Percentiles rank a stretch among this genome's conserved stretches.
These are phyloP conservation scores for Perca flavescens DNA, from an alignment of 2,113 vertebrate species.

Conservation along the genomic window DNA sequence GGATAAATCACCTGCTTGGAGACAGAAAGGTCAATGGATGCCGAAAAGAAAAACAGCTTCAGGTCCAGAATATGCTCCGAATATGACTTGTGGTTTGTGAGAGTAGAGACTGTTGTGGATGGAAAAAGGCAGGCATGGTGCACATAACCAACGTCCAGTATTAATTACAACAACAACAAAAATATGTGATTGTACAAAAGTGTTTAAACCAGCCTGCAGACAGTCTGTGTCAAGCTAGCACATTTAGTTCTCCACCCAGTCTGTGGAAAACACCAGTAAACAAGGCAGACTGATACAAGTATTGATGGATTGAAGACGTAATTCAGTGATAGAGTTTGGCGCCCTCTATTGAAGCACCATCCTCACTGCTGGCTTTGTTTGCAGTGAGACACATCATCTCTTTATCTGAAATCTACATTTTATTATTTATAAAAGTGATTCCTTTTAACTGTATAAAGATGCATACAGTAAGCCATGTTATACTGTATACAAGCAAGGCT, in stretches of 20 bases:
- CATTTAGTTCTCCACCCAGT: conserved; percentile 3
- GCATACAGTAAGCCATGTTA: not conserved
- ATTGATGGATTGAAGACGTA: not conserved
- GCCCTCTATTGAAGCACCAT: conserved; percentile 36
- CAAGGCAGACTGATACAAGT: not conserved
- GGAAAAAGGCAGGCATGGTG: conserved; percentile 11
- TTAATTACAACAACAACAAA: conserved; percentile 10
- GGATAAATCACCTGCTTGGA: conserved; percentile 36
- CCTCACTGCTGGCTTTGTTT: not conserved
- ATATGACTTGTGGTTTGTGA: conserved; percentile 28
- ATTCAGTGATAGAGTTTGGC: conserved; percentile 24
- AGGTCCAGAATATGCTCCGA: conserved; percentile 2
- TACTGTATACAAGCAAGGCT: not conserved
- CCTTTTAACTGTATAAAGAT: not conserved
- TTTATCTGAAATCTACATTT: not conserved
- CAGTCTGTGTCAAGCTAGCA: not conserved
- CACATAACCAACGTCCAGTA: not conserved
- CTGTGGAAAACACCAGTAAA: conserved; percentile 22
- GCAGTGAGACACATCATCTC: not conserved
- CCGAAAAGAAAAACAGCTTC: conserved; percentile 30
- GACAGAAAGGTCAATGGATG: not conserved
- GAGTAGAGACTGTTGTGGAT: conserved; percentile 8
- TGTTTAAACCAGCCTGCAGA: not conserved
- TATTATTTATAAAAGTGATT: not conserved
- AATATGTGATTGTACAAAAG: not conserved